Evolutionary conservation across 2,888 invertebrate genomes (phyloP).

Genomic region (Steinernema scapterisci): DNA sequence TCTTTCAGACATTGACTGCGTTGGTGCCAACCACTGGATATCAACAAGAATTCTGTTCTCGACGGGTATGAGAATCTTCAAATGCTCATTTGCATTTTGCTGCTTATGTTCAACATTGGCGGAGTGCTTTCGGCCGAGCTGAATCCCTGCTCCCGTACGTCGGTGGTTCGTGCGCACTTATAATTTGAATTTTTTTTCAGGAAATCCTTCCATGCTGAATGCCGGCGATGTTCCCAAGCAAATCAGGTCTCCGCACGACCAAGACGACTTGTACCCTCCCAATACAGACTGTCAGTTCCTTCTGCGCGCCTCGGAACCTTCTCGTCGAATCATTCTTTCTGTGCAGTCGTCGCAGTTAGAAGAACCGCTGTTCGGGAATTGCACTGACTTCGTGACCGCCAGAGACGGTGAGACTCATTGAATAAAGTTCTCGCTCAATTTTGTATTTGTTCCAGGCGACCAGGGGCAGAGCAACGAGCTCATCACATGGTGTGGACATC

Average conservation of each 20-base stretch:
- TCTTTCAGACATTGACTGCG: conserved; percentile 1
- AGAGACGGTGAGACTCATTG: conserved; percentile 38
- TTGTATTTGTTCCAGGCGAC: not conserved
- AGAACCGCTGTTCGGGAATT: conserved; percentile 46
- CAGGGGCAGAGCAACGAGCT: not conserved
- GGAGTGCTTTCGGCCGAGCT: conserved; percentile 1
- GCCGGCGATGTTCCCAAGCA: conserved; percentile 2
- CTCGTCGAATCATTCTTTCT: conserved; percentile 37
- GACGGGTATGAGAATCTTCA: conserved; percentile 31
- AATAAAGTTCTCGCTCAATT: not conserved
- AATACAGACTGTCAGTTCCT: conserved; percentile 48
- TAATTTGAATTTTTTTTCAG: conserved; percentile 13
- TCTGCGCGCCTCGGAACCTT: conserved; percentile 35
- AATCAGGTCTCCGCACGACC: conserved; percentile 42
- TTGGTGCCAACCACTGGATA: not conserved
- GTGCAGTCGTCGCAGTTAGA: conserved; percentile 44
- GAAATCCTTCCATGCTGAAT: conserved; percentile 42
- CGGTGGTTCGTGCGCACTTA: too few relatives aligned
- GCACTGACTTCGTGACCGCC: conserved; percentile 45
- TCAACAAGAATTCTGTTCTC: not conserved
- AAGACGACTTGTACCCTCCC: conserved; percentile 39
- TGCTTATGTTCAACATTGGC: conserved; percentile 6
- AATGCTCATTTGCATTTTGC: conserved; percentile 33
- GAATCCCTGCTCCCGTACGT: conserved; percentile 7
- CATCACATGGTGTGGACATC: not conserved